Conservation (phyloP, 2,888 invertebrate species). For the Erebia epiphron region DNA sequence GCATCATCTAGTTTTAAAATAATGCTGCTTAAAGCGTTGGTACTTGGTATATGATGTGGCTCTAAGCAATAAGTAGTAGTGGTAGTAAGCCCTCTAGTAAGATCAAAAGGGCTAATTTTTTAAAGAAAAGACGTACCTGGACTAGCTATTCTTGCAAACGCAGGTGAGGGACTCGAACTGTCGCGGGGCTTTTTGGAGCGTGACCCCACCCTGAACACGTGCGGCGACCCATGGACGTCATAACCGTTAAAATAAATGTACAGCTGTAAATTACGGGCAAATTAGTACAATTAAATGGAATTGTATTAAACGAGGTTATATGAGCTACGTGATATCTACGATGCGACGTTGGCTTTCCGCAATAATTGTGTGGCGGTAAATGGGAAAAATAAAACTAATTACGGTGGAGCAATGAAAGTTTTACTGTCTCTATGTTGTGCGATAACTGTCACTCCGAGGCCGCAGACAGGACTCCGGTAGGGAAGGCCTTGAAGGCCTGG, state of each 20-base stretch:
- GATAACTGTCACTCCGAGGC: background rate
- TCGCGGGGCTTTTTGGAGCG: slow-evolving; percentile 81
- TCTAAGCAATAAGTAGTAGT: too few relatives aligned
- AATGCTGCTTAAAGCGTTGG: too few relatives aligned
- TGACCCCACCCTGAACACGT: slow-evolving; percentile 92
- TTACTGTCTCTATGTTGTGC: slow-evolving; percentile 6
- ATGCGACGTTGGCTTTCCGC: background rate
- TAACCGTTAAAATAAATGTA: slow-evolving; percentile 97
- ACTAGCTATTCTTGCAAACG: slow-evolving; percentile 80
- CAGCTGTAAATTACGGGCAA: slow-evolving; percentile 76
- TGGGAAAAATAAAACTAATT: slow-evolving; percentile 9
- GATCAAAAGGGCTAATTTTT: too few relatives aligned
- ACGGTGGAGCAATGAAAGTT: slow-evolving; percentile 11
- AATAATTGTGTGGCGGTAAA: slow-evolving; percentile 11
- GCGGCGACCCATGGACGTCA: slow-evolving; percentile 92
- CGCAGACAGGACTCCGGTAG: background rate
- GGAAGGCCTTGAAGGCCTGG: background rate
- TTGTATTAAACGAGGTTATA: slow-evolving; percentile 12
- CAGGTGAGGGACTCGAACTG: slow-evolving; percentile 73
- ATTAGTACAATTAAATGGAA: slow-evolving; percentile 19
- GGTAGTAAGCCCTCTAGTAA: background rate
- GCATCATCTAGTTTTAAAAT: too few relatives aligned
- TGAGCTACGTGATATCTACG: slow-evolving; percentile 6
- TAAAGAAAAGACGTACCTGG: slow-evolving; percentile 61
- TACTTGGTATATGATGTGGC: too few relatives aligned